These are phyloP conservation scores for Falco rusticolus DNA, from an alignment of 2,797 vertebrate genomes.

Conservation along the genomic window DNA sequence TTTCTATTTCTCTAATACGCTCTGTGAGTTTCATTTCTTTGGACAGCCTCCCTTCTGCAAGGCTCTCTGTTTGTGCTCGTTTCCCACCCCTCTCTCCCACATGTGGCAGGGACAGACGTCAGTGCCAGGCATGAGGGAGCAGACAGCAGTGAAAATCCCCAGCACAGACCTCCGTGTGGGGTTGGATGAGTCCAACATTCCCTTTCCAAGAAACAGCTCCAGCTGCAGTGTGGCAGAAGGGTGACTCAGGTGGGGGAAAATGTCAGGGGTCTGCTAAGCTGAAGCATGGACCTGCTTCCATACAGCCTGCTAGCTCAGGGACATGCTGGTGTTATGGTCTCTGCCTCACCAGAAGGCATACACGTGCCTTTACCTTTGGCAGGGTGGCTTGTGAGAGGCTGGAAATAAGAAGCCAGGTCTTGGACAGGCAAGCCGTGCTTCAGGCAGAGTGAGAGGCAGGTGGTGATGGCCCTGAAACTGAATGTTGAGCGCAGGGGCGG, in stretches of 20 bases:
- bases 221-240: not conserved
- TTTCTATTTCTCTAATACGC: not conserved
- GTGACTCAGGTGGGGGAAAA: not conserved
- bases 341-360: not conserved
- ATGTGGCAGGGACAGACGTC: no score
- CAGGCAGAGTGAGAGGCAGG: not conserved
- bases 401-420: not conserved
- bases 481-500: not conserved
- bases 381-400: not conserved
- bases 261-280: not conserved
- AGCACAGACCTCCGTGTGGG: not conserved
- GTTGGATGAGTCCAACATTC: rapidly evolving
- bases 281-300: not conserved
- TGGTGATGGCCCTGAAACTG: not conserved
- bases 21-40: not conserved
- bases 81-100: not conserved
- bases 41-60: not conserved
- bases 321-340: not conserved
- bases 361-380: not conserved
- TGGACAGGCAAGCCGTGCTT: not conserved
- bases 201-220: not conserved
- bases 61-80: not conserved
- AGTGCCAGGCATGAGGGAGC: not conserved
- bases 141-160: not conserved
- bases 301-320: not conserved